A percentile compares a stretch with the other conserved stretches of the same genome.
Conservation (phyloP, 2,888 invertebrate genomes). For the Unio pictorum region DNA sequence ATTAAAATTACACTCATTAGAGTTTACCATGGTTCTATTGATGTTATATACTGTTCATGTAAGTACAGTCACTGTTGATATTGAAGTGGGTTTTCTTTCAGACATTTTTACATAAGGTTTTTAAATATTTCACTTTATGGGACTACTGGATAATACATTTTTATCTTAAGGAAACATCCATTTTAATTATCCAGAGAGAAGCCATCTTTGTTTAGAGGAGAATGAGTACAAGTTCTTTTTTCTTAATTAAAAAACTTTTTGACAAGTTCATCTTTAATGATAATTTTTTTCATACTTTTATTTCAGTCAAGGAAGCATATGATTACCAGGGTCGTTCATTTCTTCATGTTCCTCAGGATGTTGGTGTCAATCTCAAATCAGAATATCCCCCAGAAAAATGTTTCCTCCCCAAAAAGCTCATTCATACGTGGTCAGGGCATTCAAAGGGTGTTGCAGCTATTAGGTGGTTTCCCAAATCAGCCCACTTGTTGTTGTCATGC, state of each 20-base stretch:
- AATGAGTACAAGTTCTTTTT: no score
- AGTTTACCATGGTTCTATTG: no score
- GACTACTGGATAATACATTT: no score
- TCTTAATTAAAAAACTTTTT: background rate
- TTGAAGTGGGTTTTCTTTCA: no score
- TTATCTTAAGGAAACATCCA: no score
- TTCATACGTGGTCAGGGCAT: constrained; percentile 98
- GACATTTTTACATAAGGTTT: no score
- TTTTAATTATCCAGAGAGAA: no score
- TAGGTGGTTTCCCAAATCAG: constrained; percentile 94
- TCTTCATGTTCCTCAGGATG: constrained; percentile 92
- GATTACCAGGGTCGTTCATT: constrained; percentile 99
- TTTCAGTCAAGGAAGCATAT: constrained; percentile 86
- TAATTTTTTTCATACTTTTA: constrained; percentile 10
- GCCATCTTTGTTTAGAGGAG: no score
- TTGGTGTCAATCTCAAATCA: constrained; percentile 89
- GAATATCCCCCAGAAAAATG: constrained; percentile 94
- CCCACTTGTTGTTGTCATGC: constrained; percentile 93
- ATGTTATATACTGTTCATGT: no score
- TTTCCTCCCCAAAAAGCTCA: constrained; percentile 94
- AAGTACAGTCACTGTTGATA: no score
- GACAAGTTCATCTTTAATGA: background rate
- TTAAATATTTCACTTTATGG: no score
- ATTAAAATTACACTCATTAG: no score
- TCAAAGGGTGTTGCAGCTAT: constrained; percentile 96